A percentile compares a stretch with the other conserved stretches of the same genome.
Conservation (phyloP, 1,140 invertebrate genomes). For the Brachionus asplanchnoidis region DNA sequence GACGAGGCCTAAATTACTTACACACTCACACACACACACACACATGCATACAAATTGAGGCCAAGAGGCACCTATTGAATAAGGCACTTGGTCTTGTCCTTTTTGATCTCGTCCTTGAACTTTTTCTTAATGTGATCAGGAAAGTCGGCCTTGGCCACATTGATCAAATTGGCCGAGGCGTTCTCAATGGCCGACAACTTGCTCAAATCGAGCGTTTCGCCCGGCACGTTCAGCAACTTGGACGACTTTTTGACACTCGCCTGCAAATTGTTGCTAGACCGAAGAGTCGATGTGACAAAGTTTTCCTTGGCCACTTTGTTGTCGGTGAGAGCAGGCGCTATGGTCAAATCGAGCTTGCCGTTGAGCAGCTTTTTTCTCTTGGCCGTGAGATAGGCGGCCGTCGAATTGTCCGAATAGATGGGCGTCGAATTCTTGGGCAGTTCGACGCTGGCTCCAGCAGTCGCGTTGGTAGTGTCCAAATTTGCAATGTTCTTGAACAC, state of each 20-base stretch:
- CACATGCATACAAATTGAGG: neutral
- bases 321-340: neutral
- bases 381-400: neutral
- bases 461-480: neutral
- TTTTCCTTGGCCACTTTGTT: neutral
- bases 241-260: neutral
- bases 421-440: conserved; percentile 35
- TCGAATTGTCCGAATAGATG: conserved; percentile 13
- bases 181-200: conserved; percentile 32
- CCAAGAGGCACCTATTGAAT: conserved; percentile 6
- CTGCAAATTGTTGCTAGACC: conserved; percentile 20
- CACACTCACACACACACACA: neutral
- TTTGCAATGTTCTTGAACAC: conserved; percentile 22
- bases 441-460: neutral
- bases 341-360: conserved; percentile 25
- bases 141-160: conserved; percentile 2
- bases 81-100: conserved; percentile 16
- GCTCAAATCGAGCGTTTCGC: conserved; percentile 19
- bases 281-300: conserved; percentile 16
- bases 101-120: conserved; percentile 15
- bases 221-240: neutral
- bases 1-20: neutral
- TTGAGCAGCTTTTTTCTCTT: conserved; percentile 9
- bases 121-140: neutral
- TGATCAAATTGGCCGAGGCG: conserved; percentile 13